Percentiles rank a stretch among this genome's conserved stretches.
phyloP scores from a whole-genome alignment of 2,113 vertebrate genomes.

The Ptilonorhynchus violaceus region DNA sequence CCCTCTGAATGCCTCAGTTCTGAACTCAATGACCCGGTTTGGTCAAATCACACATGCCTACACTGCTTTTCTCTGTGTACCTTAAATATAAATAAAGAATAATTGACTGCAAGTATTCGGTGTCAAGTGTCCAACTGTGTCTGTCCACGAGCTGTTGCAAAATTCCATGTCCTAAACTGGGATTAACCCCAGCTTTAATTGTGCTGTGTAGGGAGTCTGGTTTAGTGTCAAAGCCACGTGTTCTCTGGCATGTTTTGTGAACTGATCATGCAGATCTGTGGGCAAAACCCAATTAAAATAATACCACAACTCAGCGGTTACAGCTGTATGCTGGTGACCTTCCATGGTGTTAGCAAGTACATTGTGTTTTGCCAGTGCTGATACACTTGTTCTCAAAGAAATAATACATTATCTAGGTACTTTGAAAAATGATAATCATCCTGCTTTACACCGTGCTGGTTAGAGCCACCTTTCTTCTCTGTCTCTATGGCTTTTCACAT shows the following conservation, averaged over 20 bases:
- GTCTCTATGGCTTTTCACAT: neutral
- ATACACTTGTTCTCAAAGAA: neutral
- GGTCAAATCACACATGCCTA: neutral
- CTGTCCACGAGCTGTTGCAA: neutral
- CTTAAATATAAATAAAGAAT: neutral
- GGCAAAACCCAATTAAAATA: conserved; percentile 6
- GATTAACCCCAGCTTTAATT: neutral
- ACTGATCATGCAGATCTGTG: neutral
- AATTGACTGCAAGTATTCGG: neutral
- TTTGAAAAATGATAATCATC: neutral
- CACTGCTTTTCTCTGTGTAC: neutral
- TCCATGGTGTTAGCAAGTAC: neutral
- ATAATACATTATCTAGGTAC: neutral
- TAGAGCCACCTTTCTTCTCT: neutral
- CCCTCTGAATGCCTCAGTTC: neutral
- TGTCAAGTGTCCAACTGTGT: neutral
- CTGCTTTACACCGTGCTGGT: neutral
- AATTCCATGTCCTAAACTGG: neutral
- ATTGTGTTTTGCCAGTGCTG: neutral
- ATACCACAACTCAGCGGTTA: neutral
- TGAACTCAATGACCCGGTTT: neutral
- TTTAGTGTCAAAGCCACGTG: neutral
- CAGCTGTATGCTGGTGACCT: neutral
- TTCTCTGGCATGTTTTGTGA: neutral
- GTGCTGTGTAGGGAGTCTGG: neutral